Conservation (phyloP, 1,140 invertebrate genomes). For the Ceratoteleas bidentatus region DNA sequence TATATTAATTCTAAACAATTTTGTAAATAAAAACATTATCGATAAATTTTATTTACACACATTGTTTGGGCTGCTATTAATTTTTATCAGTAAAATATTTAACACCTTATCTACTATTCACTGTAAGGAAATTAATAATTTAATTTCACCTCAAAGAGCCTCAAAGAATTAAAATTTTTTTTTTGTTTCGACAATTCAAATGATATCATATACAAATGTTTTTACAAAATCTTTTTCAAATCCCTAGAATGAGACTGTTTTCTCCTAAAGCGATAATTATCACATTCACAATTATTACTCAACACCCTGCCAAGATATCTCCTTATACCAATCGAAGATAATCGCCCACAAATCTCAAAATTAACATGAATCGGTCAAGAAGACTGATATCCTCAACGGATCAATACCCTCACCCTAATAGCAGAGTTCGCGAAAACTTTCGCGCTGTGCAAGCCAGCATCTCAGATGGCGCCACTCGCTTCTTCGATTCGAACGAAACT, state of each 20-base stretch:
- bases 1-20: not conserved
- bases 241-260: too few relatives aligned
- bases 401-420: conserved; percentile 27
- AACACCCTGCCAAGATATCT: not conserved
- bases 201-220: too few relatives aligned
- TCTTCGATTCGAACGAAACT: not conserved
- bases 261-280: too few relatives aligned
- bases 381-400: conserved; percentile 33
- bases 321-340: conserved; percentile 43
- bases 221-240: too few relatives aligned
- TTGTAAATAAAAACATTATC: not conserved
- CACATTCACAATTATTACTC: conserved; percentile 19
- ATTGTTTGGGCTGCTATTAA: not conserved
- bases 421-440: conserved; percentile 52
- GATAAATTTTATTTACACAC: too few relatives aligned
- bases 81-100: not conserved
- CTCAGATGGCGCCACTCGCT: conserved; percentile 41
- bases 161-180: too few relatives aligned
- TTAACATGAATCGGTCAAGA: conserved; percentile 71
- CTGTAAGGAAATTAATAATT: too few relatives aligned
- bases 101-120: too few relatives aligned
- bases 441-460: conserved; percentile 14
- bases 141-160: too few relatives aligned
- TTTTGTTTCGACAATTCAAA: too few relatives aligned
- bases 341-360: conserved; percentile 11